Evolutionary conservation across 2,797 vertebrate species (phyloP).

Genomic region (Phaenicophaeus curvirostris): DNA sequence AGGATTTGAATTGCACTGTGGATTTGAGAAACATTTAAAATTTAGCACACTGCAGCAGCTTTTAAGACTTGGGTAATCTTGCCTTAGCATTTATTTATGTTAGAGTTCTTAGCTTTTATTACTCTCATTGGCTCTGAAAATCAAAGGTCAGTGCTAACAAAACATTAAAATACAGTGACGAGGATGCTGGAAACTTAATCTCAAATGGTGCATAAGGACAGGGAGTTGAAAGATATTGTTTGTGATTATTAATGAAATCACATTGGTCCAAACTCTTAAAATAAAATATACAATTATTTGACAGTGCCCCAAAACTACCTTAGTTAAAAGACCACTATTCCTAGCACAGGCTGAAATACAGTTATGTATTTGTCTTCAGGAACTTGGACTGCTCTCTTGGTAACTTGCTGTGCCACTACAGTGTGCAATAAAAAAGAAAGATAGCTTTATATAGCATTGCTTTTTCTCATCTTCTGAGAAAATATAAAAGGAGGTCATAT

Average conservation of each 20-base stretch:
- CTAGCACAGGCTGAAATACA: not conserved
- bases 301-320: not conserved
- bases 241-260: not conserved
- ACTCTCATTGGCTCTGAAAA: not conserved
- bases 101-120: not conserved
- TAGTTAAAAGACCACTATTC: not conserved
- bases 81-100: not conserved
- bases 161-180: not conserved
- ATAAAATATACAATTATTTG: not conserved
- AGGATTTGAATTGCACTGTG: not conserved
- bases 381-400: not conserved
- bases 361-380: not conserved
- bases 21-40: not conserved
- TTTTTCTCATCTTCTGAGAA: not conserved
- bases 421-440: constrained; percentile 13
- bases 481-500: not conserved
- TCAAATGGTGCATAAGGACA: not conserved
- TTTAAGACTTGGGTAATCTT: not conserved
- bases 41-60: not conserved
- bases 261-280: not conserved
- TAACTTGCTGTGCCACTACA: not conserved
- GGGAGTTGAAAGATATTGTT: not conserved
- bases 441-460: not conserved
- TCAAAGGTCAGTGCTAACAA: not conserved
- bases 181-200: not conserved